Evolutionary conservation across 2,888 invertebrate species (phyloP).

Genomic region (Lithophane leautieri): DNA sequence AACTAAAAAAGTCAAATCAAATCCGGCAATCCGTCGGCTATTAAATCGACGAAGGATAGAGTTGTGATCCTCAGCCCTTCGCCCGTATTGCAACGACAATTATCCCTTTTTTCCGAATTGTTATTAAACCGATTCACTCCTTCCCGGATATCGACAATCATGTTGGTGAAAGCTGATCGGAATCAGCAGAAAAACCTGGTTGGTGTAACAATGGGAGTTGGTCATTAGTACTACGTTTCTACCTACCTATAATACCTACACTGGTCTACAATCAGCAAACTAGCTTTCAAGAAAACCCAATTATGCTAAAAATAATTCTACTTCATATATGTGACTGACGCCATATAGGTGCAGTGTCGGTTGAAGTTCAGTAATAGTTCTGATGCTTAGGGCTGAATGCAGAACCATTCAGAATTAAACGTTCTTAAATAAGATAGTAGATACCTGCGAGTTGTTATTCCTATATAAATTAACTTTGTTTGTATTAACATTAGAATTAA

Average conservation of each 20-base stretch:
- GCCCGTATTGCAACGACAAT: conserved; percentile 80
- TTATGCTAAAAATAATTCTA: not conserved
- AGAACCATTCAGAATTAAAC: not conserved
- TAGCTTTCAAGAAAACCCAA: not conserved
- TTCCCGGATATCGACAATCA: conserved; percentile 90
- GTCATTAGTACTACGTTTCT: conserved; percentile 12
- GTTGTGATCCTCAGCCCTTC: conserved; percentile 58
- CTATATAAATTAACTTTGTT: not conserved
- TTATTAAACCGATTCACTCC: conserved; percentile 82
- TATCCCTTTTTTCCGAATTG: conserved; percentile 84
- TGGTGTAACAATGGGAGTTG: conserved; percentile 45
- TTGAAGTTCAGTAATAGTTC: not conserved
- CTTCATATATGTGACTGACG: no score
- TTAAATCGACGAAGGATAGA: conserved; percentile 58
- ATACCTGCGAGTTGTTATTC: not conserved
- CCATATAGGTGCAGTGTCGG: not conserved
- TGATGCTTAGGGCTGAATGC: not conserved
- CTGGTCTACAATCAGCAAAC: not conserved
- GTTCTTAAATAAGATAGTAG: not conserved
- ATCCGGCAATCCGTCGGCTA: conserved; percentile 59
- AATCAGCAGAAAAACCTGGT: conserved; percentile 73
- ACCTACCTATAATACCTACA: not conserved
- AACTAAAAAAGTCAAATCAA: conserved; percentile 45
- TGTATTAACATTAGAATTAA: not conserved
- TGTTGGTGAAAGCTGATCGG: conserved; percentile 79